A percentile compares a stretch with the other conserved stretches of the same genome.
phyloP scores from a whole-genome alignment of 2,113 vertebrate genomes.

The Nothocercus nigrocapillus region DNA sequence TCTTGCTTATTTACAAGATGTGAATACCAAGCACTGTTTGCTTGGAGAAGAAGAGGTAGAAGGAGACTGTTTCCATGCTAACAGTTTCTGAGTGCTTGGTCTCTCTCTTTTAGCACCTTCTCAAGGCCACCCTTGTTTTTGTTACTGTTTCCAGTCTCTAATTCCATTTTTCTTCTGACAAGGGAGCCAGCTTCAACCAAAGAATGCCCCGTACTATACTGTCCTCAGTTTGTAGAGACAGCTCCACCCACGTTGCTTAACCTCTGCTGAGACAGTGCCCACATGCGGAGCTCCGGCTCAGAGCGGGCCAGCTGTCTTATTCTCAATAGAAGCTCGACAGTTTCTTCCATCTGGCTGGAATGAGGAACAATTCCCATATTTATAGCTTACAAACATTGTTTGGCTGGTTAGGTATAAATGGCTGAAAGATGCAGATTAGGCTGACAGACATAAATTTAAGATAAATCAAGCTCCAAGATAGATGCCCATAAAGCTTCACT shows the following conservation, averaged over 20 bases:
- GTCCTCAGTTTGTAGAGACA: background rate
- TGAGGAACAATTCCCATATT: background rate
- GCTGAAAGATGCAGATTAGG: background rate
- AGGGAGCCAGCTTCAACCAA: background rate
- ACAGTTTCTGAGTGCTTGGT: background rate
- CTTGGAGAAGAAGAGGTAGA: background rate
- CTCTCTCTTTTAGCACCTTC: background rate
- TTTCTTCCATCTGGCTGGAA: background rate
- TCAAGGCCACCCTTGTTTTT: background rate
- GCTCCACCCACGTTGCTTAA: background rate
- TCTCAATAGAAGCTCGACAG: background rate
- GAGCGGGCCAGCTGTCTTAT: background rate
- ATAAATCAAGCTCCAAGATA: background rate
- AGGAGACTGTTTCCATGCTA: background rate
- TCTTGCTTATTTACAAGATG: background rate
- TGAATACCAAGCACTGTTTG: background rate
- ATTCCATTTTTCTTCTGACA: background rate
- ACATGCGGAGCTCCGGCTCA: background rate
- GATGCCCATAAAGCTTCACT: background rate
- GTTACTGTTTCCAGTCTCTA: background rate
- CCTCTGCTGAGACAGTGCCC: background rate
- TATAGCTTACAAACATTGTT: background rate
- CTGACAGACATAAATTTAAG: background rate
- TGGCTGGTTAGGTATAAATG: background rate
- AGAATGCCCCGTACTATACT: background rate